These are phyloP conservation scores for Acronicta aceris DNA, from an alignment of 2,888 invertebrate genomes.

Conservation along the genomic window DNA sequence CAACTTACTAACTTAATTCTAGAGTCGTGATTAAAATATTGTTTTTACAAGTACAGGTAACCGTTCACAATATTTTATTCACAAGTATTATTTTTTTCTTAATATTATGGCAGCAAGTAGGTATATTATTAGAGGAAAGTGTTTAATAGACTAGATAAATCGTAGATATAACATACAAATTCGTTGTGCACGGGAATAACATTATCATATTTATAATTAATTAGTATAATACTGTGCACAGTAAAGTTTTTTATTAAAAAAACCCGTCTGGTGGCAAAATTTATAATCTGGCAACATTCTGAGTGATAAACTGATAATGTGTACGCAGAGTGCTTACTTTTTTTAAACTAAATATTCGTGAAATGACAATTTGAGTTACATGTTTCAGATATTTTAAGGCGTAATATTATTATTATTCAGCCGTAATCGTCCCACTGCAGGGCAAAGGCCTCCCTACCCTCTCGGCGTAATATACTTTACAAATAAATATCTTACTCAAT, in stretches of 20 bases:
- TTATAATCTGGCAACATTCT: no score
- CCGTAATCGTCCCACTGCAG: no score
- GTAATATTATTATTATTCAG: no score
- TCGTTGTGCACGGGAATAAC: not conserved
- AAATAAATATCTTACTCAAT: slow-evolving; percentile 41
- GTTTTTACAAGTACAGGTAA: slow-evolving; percentile 39
- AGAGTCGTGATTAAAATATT: slow-evolving; percentile 85
- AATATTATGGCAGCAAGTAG: slow-evolving; percentile 77
- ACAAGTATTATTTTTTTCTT: slow-evolving; percentile 75
- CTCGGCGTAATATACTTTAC: no score
- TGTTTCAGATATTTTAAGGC: slow-evolving; percentile 3
- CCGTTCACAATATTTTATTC: slow-evolving; percentile 77
- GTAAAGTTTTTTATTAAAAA: no score
- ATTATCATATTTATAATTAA: no score
- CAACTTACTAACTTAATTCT: slow-evolving; percentile 30
- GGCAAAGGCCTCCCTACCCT: no score
- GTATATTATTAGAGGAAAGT: slow-evolving; percentile 48
- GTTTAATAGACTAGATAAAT: slow-evolving; percentile 58
- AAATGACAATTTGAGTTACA: not conserved
- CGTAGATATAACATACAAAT: slow-evolving; percentile 10
- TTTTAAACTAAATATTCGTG: not conserved
- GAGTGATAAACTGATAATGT: no score
- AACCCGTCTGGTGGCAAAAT: no score
- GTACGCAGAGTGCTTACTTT: not conserved
- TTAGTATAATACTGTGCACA: no score